Conservation (phyloP, 2,888 invertebrate genomes). For the Crepidodera aurea region DNA sequence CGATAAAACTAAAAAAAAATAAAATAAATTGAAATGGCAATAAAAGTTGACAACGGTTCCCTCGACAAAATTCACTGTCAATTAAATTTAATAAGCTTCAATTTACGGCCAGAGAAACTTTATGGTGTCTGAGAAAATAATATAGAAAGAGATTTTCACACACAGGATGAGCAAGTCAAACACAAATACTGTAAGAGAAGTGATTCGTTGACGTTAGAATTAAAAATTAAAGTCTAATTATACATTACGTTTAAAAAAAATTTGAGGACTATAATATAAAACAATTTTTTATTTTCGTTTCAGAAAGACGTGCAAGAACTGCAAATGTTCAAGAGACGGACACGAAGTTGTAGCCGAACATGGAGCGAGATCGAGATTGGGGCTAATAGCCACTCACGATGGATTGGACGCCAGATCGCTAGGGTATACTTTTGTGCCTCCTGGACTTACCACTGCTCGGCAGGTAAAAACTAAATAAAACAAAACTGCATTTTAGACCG, state of each 20-base stretch:
- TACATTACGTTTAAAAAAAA: too few species aligned
- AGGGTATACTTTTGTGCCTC: constrained; percentile 60
- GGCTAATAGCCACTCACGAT: constrained; percentile 65
- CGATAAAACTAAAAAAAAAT: not conserved
- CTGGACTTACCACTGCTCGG: constrained; percentile 57
- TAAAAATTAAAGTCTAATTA: too few species aligned
- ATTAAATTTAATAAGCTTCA: constrained; percentile 44
- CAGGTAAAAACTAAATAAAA: constrained; percentile 50
- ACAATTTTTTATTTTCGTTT: constrained; percentile 8
- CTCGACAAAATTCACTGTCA: constrained; percentile 36
- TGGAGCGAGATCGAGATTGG: constrained; percentile 57
- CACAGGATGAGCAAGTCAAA: too few species aligned
- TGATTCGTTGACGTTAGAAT: too few species aligned
- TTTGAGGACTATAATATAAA: too few species aligned
- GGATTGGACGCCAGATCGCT: constrained; percentile 66
- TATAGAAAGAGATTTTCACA: not conserved
- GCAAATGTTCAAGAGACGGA: constrained; percentile 88
- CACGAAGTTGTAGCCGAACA: constrained; percentile 75
- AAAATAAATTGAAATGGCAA: constrained; percentile 13
- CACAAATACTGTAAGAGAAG: too few species aligned
- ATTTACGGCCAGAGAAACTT: constrained; percentile 34
- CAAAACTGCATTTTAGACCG: too few species aligned
- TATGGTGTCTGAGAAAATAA: not conserved
- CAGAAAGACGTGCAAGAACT: constrained; percentile 92
- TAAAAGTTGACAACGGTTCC: constrained; percentile 29